A percentile compares a stretch with the other conserved stretches of the same genome.
These are phyloP conservation scores for Ophion obscuratus DNA, from an alignment of 2,888 invertebrate genomes.

Conservation along the genomic window DNA sequence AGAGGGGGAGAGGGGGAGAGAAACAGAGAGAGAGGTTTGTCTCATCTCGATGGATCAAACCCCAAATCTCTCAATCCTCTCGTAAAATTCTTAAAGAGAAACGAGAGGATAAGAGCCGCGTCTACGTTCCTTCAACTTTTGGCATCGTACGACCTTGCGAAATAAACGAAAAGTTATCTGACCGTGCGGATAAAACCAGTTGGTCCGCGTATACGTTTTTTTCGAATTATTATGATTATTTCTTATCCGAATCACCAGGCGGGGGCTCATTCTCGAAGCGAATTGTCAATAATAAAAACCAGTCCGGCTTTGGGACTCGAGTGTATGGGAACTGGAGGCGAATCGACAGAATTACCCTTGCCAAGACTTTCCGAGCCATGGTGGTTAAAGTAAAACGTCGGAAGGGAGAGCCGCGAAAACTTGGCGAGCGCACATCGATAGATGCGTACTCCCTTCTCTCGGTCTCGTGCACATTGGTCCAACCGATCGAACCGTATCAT, in stretches of 20 bases:
- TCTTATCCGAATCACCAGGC: not conserved
- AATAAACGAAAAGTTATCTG: not conserved
- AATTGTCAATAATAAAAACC: too few species aligned
- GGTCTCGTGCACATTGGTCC: constrained; percentile 38
- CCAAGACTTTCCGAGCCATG: constrained; percentile 19
- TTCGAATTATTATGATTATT: too few species aligned
- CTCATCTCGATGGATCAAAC: constrained; percentile 51
- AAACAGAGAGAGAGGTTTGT: not conserved
- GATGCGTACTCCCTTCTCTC: constrained; percentile 30
- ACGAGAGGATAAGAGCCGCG: constrained; percentile 15
- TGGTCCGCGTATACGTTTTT: too few species aligned
- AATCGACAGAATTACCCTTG: constrained; percentile 23
- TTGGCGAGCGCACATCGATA: constrained; percentile 49
- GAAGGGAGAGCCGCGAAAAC: constrained; percentile 29
- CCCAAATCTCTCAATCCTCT: constrained; percentile 52
- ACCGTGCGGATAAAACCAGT: not conserved
- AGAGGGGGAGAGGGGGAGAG: not conserved
- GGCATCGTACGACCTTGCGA: not conserved
- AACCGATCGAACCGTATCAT: constrained; percentile 65
- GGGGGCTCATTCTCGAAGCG: too few species aligned
- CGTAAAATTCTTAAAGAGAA: constrained; percentile 49
- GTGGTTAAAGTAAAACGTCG: constrained; percentile 30
- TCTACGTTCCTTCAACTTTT: constrained; percentile 9
- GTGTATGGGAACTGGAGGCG: constrained; percentile 24
- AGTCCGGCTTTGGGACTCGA: not conserved